Evolutionary conservation across 2,113 vertebrate species (phyloP), one percentile per base, ranked within the genome.

Genomic region (Hippocampus guttulatus): DNA sequence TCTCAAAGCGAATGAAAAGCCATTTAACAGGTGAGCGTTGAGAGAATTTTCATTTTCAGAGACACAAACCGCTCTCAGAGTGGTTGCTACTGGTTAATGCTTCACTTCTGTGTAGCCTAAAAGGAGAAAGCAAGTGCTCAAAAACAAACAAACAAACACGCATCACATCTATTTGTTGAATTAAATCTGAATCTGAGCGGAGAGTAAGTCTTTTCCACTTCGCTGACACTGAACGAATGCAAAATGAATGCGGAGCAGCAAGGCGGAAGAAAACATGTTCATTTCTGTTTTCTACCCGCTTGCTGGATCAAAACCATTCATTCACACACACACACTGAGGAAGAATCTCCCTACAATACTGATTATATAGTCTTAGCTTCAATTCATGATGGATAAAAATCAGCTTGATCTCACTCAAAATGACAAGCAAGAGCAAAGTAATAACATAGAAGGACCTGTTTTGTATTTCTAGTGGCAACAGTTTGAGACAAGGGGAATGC

Each of bases 401-500:
- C 65, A 71, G 47, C 62, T 62, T 69, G 58, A 79, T 68, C 70
- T 23, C 60, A 75, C 9, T 74, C 41, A 67, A 67, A 78, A 40
- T 72, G 51, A 62, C 52, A 23, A 54, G 43, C 21, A 47, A 38
- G 64, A 68, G 73, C 58, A 71, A 70, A 67, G 72, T 33, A 62
- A 65, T 68, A 75, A 88, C 77, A 82, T 75, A 85, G 69, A 74
- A 84, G 78, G 77, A 85, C 70, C 70, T 74, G 77, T 73, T 82
- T 80, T 78, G 88, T 70, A 75, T 78, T 81, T 88, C 83, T 89
- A 89, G 88, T 89, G 90, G 84, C 88, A 88, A 88, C 75, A 79
- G 64, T 82, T 92, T 83, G 86, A 83, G 91, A 90, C 90, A 82
- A 41, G 92, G 88, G 92, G 90, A 94, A 93, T 91, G 94, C 90